Base-by-base conservation (phyloP, 2,888 invertebrate species). In the Drosophila suboccidentalis region DNA sequence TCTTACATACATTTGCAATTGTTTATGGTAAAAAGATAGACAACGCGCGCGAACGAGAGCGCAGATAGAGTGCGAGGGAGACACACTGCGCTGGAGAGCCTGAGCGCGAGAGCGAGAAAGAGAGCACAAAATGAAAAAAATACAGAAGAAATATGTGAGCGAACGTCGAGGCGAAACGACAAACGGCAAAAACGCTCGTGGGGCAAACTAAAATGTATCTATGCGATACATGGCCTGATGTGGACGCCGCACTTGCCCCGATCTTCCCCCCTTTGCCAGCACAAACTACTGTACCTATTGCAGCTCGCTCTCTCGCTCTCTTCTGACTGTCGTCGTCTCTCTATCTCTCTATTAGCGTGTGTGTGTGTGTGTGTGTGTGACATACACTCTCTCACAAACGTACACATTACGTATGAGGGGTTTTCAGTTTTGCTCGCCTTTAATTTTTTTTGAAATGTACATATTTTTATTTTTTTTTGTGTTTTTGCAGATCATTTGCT, bases 1-100 rank as follows among this genome's bases (percentile, higher is more conserved):
- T 89, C 89, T 85, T 70, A 87, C 87, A 80, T 76, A 75, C 85
- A 89, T 84, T 86, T 84, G 85, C 86, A 89, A 89, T 86, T 86
- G 85, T 86, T 86, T 86, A 89, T 85, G 87, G 78, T 67, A 59
- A 74, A 72, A 64, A 65, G 74, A 72, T 59, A 63, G 66, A 72
- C 59, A 57, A 41, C 55, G 44, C 19, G 41, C 50, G 50, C 32
- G 46, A 47, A 19, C 38, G 17, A 53, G 57, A 54, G 29, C 29
- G n/a, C n/a, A n/a, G n/a, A n/a, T n/a, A n/a, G n/a, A n/a, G n/a
- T n/a, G n/a, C n/a, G n/a, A n/a, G n/a, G n/a, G n/a, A n/a, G n/a
- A n/a, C n/a, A n/a, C n/a, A n/a, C n/a, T n/a, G n/a, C n/a, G 54
- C 26, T 5, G 26, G 50, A 10, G 47, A 46, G 34, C 19, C 17